Evolutionary conservation across 2,797 vertebrate genomes (phyloP).

Genomic region (Acomys russatus): DNA sequence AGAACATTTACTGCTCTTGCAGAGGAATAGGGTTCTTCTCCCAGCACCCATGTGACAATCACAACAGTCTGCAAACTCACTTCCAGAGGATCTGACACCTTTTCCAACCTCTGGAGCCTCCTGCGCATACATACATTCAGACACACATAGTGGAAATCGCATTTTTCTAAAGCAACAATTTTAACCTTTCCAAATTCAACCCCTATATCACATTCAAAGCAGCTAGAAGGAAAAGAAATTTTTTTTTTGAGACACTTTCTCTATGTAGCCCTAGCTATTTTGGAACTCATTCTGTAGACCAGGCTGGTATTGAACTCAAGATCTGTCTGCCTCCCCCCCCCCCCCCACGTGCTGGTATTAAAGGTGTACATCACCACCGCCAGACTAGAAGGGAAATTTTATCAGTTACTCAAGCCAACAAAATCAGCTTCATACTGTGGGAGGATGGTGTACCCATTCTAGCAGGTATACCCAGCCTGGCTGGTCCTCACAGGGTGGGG

Average conservation of each 20-base stretch:
- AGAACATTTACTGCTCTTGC: neutral
- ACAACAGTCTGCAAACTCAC: neutral
- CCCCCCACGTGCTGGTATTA: neutral
- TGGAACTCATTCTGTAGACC: neutral
- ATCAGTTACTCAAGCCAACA: neutral
- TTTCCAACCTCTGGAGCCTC: neutral
- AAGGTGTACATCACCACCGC: neutral
- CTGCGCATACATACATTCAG: neutral
- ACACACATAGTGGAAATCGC: neutral
- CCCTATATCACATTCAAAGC: neutral
- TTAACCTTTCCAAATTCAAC: slow-evolving; percentile 5
- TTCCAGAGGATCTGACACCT: neutral
- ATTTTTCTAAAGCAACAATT: neutral
- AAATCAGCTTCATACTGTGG: neutral
- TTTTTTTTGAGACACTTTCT: neutral
- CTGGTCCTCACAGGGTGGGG: neutral
- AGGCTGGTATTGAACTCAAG: neutral
- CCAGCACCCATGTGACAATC: neutral
- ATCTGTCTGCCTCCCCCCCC: neutral
- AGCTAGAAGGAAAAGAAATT: neutral
- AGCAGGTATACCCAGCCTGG: neutral
- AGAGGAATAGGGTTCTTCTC: neutral
- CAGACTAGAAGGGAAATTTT: neutral
- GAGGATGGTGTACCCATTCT: too few relatives aligned
- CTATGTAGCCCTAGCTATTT: neutral